phyloP scores from a whole-genome alignment of 2,113 vertebrate species.

The Macrotus californicus region DNA sequence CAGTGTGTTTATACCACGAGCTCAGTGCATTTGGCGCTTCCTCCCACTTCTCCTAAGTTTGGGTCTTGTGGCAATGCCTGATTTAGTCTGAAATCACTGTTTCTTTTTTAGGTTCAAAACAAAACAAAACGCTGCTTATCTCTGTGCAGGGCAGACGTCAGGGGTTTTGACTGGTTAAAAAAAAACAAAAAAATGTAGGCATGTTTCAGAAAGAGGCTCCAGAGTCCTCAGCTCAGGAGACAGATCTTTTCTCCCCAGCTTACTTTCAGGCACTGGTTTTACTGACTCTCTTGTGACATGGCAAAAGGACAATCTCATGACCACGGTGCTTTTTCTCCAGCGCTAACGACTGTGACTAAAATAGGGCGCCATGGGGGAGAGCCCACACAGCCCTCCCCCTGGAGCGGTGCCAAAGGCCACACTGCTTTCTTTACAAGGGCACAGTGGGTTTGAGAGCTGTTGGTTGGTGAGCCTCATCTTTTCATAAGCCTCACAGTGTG shows the following conservation, averaged over 20 bases:
- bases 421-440: neutral
- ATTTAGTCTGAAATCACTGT: neutral
- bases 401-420: neutral
- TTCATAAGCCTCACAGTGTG: neutral
- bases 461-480: neutral
- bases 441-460: neutral
- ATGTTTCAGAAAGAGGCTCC: neutral
- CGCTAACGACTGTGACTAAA: slow-evolving; percentile 37
- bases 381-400: neutral
- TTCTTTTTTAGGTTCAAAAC: neutral
- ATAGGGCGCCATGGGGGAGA: neutral
- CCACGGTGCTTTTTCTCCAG: slow-evolving; percentile 1
- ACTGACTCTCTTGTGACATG: neutral
- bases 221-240: neutral
- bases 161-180: neutral
- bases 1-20: neutral
- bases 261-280: neutral
- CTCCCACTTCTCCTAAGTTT: neutral
- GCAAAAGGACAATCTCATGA: slow-evolving; percentile 8
- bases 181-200: neutral
- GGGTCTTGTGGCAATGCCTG: neutral
- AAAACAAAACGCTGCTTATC: neutral
- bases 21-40: neutral
- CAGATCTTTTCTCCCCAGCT: neutral
- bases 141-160: neutral